phyloP scores from a whole-genome alignment of 2,113 vertebrate genomes.

The Notiomystis cincta region DNA sequence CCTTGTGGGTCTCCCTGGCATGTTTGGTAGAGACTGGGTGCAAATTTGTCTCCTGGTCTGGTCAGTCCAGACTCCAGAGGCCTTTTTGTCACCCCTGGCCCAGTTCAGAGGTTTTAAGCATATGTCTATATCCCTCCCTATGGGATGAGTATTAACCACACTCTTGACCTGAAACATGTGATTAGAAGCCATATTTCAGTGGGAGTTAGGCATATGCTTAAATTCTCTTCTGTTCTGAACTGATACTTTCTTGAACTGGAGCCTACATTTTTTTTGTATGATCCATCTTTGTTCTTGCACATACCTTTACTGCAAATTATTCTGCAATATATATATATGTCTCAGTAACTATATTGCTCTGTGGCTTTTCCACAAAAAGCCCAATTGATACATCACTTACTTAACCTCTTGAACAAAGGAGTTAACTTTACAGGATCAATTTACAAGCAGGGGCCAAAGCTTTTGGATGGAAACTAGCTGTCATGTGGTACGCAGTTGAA shows the following conservation, averaged over 20 bases:
- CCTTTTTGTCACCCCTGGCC: background rate
- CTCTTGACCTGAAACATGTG: background rate
- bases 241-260: slow-evolving; percentile 31
- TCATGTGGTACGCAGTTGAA: slow-evolving; percentile 50
- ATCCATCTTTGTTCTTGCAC: background rate
- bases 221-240: background rate
- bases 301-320: background rate
- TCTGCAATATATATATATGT: background rate
- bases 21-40: fast-evolving
- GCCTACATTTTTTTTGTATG: background rate
- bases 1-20: background rate
- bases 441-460: slow-evolving; percentile 36
- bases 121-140: background rate
- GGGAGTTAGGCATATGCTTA: background rate
- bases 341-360: background rate
- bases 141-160: background rate
- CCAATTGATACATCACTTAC: slow-evolving; percentile 24
- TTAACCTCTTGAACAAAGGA: slow-evolving; percentile 55
- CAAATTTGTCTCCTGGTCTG: background rate
- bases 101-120: background rate
- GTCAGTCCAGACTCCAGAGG: background rate
- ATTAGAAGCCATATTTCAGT: slow-evolving; percentile 24
- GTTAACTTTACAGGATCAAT: slow-evolving; percentile 54
- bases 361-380: slow-evolving; percentile 11
- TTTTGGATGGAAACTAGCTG: slow-evolving; percentile 54